Evolutionary conservation across 2,113 vertebrate species (phyloP).

Genomic region (Aspidoscelis tigris): DNA sequence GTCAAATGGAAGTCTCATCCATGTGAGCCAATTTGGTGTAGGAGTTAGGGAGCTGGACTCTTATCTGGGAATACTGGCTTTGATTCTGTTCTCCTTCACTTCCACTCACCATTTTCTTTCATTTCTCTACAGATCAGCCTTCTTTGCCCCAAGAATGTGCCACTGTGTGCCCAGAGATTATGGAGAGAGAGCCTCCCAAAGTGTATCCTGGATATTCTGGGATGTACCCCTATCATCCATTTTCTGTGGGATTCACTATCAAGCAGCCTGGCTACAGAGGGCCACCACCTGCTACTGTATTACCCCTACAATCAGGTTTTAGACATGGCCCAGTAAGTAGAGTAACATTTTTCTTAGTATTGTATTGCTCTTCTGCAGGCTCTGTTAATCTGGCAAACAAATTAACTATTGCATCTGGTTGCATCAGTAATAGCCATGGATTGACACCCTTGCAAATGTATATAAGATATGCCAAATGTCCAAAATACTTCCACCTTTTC

Average conservation of each 20-base stretch:
- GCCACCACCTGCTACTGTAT: slow-evolving; percentile 41
- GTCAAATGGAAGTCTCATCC: no score
- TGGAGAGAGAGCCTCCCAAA: slow-evolving; percentile 72
- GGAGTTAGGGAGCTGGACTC: no score
- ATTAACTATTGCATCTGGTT: background rate
- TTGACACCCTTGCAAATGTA: background rate
- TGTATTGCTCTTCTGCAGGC: background rate
- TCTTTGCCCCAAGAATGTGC: slow-evolving; percentile 55
- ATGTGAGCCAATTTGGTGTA: no score
- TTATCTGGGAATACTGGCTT: no score
- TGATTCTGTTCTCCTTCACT: no score
- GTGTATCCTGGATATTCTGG: slow-evolving; percentile 67
- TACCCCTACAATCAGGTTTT: slow-evolving; percentile 69
- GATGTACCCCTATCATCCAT: slow-evolving; percentile 68
- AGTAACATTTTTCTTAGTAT: slow-evolving; percentile 29
- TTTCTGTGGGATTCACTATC: slow-evolving; percentile 70
- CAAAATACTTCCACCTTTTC: background rate
- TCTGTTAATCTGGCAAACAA: no score
- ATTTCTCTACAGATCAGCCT: slow-evolving; percentile 49
- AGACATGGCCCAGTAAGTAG: slow-evolving; percentile 60
- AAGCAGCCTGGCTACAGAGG: slow-evolving; percentile 64
- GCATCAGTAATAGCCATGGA: slow-evolving; percentile 22
- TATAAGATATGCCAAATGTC: background rate
- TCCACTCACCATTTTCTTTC: background rate
- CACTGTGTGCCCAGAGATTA: slow-evolving; percentile 60